These are phyloP conservation scores for Dorcus parallelipipedus DNA, from an alignment of 2,888 invertebrate genomes.

Conservation along the genomic window DNA sequence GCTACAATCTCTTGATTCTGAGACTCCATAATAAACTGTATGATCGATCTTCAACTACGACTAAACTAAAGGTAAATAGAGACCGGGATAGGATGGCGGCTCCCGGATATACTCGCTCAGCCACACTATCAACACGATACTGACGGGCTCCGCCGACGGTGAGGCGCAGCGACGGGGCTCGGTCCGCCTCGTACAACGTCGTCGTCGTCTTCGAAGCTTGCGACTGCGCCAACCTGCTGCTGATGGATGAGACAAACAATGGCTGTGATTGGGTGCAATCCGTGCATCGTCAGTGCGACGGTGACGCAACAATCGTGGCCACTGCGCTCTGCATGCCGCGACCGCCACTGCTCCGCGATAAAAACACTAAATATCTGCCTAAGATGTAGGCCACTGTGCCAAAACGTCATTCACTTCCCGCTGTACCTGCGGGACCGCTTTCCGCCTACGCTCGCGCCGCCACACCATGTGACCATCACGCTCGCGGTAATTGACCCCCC, in stretches of 20 bases:
- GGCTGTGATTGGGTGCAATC: constrained; percentile 51
- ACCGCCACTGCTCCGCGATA: neutral
- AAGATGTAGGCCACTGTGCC: constrained; percentile 18
- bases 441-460: neutral
- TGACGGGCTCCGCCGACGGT: constrained; percentile 50
- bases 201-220: constrained; percentile 42
- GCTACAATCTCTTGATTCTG: constrained; percentile 74
- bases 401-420: neutral
- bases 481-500: neutral
- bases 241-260: constrained; percentile 45
- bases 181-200: constrained; percentile 48
- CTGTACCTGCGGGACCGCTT: neutral
- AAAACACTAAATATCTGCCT: constrained; percentile 2
- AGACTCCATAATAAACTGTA: constrained; percentile 61
- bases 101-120: constrained; percentile 61
- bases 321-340: constrained; percentile 13
- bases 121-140: constrained; percentile 70
- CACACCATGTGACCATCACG: neutral
- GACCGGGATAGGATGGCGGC: constrained; percentile 55
- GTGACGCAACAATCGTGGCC: constrained; percentile 27
- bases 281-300: constrained; percentile 46
- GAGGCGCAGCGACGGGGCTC: constrained; percentile 33
- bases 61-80: constrained; percentile 49
- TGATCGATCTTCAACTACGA: constrained; percentile 49
- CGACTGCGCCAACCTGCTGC: constrained; percentile 37